Conservation (phyloP, 2,888 invertebrate species). For the Alcis repandata region DNA sequence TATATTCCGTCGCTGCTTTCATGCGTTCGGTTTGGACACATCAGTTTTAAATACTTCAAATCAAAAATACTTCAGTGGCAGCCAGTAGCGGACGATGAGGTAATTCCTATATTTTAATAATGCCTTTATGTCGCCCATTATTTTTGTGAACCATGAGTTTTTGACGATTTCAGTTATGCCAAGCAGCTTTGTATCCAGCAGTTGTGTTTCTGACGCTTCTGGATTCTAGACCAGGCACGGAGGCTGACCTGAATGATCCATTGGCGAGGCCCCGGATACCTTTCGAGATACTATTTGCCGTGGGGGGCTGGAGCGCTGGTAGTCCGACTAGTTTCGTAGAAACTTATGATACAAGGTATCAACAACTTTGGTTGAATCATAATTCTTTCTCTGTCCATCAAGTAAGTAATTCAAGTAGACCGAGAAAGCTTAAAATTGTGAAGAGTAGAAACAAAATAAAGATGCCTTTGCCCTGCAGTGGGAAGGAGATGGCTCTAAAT, state of each 20-base stretch:
- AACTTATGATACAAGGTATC: constrained; percentile 91
- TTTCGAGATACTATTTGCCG: constrained; percentile 92
- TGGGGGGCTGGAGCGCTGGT: constrained; percentile 95
- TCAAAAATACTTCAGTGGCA: constrained; percentile 86
- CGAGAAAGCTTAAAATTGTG: too few relatives aligned
- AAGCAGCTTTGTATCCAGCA: constrained; percentile 84
- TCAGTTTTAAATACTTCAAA: constrained; percentile 86
- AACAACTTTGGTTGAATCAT: too few relatives aligned
- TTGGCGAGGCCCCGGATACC: constrained; percentile 90
- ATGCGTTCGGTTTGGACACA: constrained; percentile 89
- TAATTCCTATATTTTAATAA: constrained; percentile 46
- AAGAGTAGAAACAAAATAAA: too few relatives aligned
- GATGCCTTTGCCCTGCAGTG: too few relatives aligned
- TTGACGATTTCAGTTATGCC: constrained; percentile 77
- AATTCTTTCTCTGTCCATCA: too few relatives aligned
- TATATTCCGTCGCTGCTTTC: constrained; percentile 87
- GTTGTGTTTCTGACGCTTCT: constrained; percentile 83
- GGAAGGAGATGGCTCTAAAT: too few relatives aligned
- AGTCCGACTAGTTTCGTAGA: constrained; percentile 93
- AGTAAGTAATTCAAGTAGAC: too few relatives aligned
- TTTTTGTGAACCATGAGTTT: neutral
- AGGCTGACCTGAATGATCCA: constrained; percentile 86
- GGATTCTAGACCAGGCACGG: constrained; percentile 79
- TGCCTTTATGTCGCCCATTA: too few relatives aligned
- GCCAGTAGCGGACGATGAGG: constrained; percentile 82